Percentiles rank a stretch among this genome's conserved stretches.
Evolutionary conservation across 1,140 invertebrate species (phyloP).

Genomic region (Plectrocnemia conspersa): DNA sequence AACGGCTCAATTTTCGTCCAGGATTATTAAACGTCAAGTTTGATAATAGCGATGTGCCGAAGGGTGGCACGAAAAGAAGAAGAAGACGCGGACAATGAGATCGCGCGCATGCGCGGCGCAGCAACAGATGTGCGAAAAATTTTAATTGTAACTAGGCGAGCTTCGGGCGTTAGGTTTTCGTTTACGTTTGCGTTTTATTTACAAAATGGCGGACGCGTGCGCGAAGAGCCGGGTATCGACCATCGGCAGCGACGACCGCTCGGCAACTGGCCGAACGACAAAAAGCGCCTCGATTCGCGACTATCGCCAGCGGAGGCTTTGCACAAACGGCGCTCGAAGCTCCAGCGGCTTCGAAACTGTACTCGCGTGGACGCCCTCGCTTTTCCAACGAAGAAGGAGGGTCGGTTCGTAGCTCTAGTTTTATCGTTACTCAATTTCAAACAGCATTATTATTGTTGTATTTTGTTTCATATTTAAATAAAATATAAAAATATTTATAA

Average conservation of each 20-base stretch:
- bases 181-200: conserved; percentile 7
- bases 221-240: background rate
- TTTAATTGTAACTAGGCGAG: background rate
- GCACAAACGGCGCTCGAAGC: background rate
- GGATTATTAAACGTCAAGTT: too few species aligned
- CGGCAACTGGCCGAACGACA: background rate
- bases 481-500: too few species aligned
- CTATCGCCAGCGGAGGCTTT: background rate
- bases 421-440: too few species aligned
- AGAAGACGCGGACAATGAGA: conserved; percentile 2
- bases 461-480: too few species aligned
- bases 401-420: too few species aligned
- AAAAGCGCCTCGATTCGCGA: background rate
- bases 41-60: too few species aligned
- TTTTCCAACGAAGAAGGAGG: too few species aligned
- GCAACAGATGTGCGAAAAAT: conserved; percentile 2
- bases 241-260: background rate
- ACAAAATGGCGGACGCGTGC: conserved; percentile 3
- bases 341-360: too few species aligned
- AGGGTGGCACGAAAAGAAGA: background rate
- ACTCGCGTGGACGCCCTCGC: too few species aligned
- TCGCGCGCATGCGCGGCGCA: background rate
- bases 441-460: too few species aligned
- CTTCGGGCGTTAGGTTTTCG: background rate
- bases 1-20: background rate